These are phyloP conservation scores for Drosophila chauvacae DNA, from an alignment of 1,140 invertebrate species.

Conservation along the genomic window DNA sequence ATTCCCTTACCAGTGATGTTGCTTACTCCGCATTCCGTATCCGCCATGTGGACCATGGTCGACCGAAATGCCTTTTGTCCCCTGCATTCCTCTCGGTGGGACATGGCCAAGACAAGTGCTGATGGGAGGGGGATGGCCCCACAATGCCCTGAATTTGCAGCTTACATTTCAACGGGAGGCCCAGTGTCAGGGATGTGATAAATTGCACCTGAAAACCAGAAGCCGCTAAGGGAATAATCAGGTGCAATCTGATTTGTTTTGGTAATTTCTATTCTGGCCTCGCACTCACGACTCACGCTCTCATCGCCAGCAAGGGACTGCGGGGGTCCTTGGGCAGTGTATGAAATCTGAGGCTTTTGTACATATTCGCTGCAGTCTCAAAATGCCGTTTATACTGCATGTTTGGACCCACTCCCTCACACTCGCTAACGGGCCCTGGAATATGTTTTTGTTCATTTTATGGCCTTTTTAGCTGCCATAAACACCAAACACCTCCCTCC, in stretches of 20 bases:
- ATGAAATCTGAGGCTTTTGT: conserved; percentile 71
- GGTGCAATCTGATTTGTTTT: conserved; percentile 42
- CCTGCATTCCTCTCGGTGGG: conserved; percentile 9
- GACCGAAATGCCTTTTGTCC: conserved; percentile 55
- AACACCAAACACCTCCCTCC: conserved; percentile 59
- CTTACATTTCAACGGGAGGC: conserved; percentile 54
- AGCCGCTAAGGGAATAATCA: conserved; percentile 25
- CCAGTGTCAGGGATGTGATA: conserved; percentile 51
- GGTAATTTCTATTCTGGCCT: conserved; percentile 3
- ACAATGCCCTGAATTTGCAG: conserved; percentile 61
- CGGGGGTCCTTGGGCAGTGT: conserved; percentile 54
- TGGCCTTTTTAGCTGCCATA: conserved; percentile 80
- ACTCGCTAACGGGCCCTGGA: conserved; percentile 42
- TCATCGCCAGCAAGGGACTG: conserved; percentile 46
- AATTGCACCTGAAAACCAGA: conserved; percentile 18
- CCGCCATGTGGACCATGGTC: conserved; percentile 70
- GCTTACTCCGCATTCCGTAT: conserved; percentile 23
- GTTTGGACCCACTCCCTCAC: conserved; percentile 53
- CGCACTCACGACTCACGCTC: conserved; percentile 43
- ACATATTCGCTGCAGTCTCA: conserved; percentile 65
- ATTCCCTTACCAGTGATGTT: conserved; percentile 4
- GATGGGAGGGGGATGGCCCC: conserved; percentile 22
- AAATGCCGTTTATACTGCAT: conserved; percentile 69
- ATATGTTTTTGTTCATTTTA: conserved; percentile 81
- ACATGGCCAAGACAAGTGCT: conserved; percentile 41